Evolutionary conservation across 2,113 vertebrate genomes (phyloP).

Genomic region (Lepisosteus oculatus): DNA sequence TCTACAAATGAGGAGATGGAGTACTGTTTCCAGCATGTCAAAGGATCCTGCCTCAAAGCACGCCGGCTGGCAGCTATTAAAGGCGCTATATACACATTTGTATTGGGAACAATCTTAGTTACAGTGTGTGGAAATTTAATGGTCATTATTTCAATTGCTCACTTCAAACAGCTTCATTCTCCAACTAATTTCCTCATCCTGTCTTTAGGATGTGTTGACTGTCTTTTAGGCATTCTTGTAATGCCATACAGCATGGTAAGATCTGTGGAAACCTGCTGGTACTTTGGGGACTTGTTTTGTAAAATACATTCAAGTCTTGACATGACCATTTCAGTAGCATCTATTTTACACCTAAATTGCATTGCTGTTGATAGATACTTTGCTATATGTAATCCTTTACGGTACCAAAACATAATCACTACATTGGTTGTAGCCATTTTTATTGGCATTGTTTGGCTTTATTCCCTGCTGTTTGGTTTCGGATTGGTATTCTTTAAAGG

Average conservation of each 20-base stretch:
- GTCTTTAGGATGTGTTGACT: constrained; percentile 3
- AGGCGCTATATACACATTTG: constrained; percentile 33
- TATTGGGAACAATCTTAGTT: constrained; percentile 40
- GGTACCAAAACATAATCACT: constrained; percentile 5
- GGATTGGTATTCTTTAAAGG: constrained; percentile 4
- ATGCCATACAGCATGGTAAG: neutral
- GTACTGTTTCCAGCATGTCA: too few species aligned
- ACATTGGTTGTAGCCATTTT: neutral
- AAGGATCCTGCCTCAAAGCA: constrained; percentile 29
- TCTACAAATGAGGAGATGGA: neutral
- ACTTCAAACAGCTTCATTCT: neutral
- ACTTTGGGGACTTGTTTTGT: constrained; percentile 2
- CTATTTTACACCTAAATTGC: constrained; percentile 13
- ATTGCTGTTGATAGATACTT: constrained; percentile 16
- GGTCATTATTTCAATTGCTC: constrained; percentile 14
- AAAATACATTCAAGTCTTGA: constrained; percentile 1
- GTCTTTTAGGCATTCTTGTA: constrained; percentile 2
- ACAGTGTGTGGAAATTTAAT: constrained; percentile 20
- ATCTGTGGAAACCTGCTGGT: constrained; percentile 13
- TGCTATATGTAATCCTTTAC: constrained; percentile 14
- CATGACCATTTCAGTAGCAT: constrained; percentile 11
- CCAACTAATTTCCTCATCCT: neutral
- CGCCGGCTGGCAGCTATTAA: constrained; percentile 11
- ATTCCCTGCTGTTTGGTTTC: constrained; percentile 6
- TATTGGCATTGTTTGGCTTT: constrained; percentile 3